phyloP scores from a whole-genome alignment of 2,888 invertebrate genomes.

The Brachyptera risi region DNA sequence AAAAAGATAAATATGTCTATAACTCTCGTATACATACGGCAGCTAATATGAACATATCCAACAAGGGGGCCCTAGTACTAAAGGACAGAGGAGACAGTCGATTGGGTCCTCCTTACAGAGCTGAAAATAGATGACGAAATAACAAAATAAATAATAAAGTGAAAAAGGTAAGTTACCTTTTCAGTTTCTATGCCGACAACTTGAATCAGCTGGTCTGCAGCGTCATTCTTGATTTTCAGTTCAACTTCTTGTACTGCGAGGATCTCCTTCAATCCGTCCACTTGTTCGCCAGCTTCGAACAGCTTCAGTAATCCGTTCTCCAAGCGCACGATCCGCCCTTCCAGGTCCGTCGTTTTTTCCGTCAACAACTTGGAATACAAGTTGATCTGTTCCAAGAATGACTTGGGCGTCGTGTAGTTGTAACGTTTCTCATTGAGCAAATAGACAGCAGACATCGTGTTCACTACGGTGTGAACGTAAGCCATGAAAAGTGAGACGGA shows the following conservation, averaged over 20 bases:
- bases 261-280: conserved; percentile 74
- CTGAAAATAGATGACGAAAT: too few species aligned
- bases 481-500: conserved; percentile 86
- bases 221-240: conserved; percentile 81
- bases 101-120: too few species aligned
- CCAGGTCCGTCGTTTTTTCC: conserved; percentile 51
- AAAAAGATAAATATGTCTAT: too few species aligned
- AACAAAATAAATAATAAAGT: too few species aligned
- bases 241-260: conserved; percentile 76
- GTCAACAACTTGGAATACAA: conserved; percentile 64
- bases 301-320: conserved; percentile 87
- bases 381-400: conserved; percentile 88
- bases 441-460: conserved; percentile 75
- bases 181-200: conserved; percentile 87
- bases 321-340: conserved; percentile 64
- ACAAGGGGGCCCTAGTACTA: too few species aligned
- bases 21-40: too few species aligned
- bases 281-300: conserved; percentile 79
- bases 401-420: conserved; percentile 96
- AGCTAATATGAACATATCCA: too few species aligned
- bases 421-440: conserved; percentile 81
- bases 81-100: too few species aligned
- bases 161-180: too few species aligned
- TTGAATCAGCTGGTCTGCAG: conserved; percentile 81
- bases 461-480: conserved; percentile 82